Base-by-base conservation (phyloP, 2,113 vertebrate genomes). In the Xenotilapia flavipinnis region DNA sequence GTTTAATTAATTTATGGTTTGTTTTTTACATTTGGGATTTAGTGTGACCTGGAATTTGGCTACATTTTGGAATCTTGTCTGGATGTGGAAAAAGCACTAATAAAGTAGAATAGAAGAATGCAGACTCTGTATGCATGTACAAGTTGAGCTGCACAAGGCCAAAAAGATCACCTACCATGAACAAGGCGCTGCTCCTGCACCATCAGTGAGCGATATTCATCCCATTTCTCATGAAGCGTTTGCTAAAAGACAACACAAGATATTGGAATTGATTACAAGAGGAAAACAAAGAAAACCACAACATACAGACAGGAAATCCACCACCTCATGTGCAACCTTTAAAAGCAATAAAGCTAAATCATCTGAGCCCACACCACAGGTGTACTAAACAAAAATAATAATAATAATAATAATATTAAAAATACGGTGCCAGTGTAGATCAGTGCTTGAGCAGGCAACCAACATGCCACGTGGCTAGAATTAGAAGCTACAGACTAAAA, bases 161-260 rank as follows among this genome's bases (percentile, higher is more conserved):
- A 73, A 45, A 47, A 36, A 33, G 21, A 45, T 54, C 7, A 91
- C 97, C 94, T 93, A 98, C 98, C 98, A 3, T 98, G 97, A 87
- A 98, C 96, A 12, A 99, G 96, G 79, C 97, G 96, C 96, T 99
- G 98, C 90, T 99, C 98, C 94, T 99, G 98, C 82, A 98, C 97
- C 97, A 98, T 98, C 40, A 99, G 91, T 1, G 97, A 98, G 26
- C 98, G 96, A 87, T 98, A 99, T 75, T 99, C 98, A 3, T 98
- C 98, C 98, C 98, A 99, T 88, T 99, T 99, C 95, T 99, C 98
- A 15, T 98, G 97, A 5, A 99, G 96, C 0, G 97, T 98, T 99
- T 99, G 98, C 98, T 99, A 92, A 2, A 93, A 45, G 55, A 85
- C n/a, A 33, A 56, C 14, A 38, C 54, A 17, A 60, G 21, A 75